Conservation (phyloP, 2,888 invertebrate species). For the Anagyrus pseudococci region DNA sequence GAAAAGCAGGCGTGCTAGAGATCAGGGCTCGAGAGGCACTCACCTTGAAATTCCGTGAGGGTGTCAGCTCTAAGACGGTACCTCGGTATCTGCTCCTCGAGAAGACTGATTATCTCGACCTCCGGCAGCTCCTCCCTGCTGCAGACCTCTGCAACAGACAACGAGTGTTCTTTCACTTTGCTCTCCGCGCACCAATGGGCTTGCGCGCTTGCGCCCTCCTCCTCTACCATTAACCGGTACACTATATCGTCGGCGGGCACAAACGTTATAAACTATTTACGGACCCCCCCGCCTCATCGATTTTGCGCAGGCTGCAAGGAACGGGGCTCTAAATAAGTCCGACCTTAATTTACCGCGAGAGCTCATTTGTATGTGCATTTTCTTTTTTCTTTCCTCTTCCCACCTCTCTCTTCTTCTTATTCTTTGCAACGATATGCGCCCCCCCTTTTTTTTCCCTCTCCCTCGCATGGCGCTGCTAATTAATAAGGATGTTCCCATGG, state of each 20-base stretch:
- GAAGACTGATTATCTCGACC: constrained; percentile 93
- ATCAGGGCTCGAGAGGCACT: constrained; percentile 46
- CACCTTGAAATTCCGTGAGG: constrained; percentile 89
- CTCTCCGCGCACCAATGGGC: constrained; percentile 25
- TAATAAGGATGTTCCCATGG: too few species aligned
- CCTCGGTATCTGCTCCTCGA: constrained; percentile 94
- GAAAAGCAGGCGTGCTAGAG: background rate
- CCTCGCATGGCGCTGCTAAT: background rate
- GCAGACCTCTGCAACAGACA: constrained; percentile 83
- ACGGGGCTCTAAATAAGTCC: constrained; percentile 8
- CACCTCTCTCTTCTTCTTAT: too few species aligned
- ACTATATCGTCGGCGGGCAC: background rate
- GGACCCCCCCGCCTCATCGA: constrained; percentile 15
- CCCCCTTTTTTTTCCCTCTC: too few species aligned
- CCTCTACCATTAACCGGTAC: too few species aligned
- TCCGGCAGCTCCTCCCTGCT: constrained; percentile 91
- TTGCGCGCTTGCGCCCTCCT: constrained; percentile 1
- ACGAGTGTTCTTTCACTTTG: constrained; percentile 37
- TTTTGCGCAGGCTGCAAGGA: constrained; percentile 2
- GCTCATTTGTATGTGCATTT: background rate
- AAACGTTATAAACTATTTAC: too few species aligned
- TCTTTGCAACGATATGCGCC: too few species aligned
- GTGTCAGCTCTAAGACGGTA: constrained; percentile 94
- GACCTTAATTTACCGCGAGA: constrained; percentile 11
- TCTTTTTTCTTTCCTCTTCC: background rate